Evolutionary conservation across 2,888 invertebrate species (phyloP).

Genomic region (Apamea sordens): DNA sequence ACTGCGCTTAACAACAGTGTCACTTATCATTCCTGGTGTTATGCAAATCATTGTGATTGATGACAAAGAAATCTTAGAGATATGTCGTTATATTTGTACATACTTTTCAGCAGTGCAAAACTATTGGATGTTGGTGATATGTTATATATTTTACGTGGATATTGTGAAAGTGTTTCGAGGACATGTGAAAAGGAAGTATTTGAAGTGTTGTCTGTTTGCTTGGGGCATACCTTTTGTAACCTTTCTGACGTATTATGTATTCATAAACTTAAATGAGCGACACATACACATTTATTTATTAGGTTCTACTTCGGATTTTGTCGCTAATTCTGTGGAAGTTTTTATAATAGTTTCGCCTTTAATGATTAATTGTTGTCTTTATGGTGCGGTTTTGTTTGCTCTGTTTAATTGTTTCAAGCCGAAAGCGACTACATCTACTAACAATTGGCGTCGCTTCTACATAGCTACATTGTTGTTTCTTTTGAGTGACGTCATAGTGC

Average conservation of each 20-base stretch:
- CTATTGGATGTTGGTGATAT: conserved; percentile 56
- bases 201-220: conserved; percentile 51
- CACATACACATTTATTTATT: neutral
- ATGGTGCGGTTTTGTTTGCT: conserved; percentile 35
- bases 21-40: conserved; percentile 37
- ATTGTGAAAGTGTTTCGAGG: conserved; percentile 55
- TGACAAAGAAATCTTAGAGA: conserved; percentile 42
- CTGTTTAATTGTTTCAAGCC: conserved; percentile 39
- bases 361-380: conserved; percentile 42
- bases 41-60: conserved; percentile 48
- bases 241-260: conserved; percentile 44
- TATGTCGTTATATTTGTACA: conserved; percentile 53
- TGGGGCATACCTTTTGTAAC: conserved; percentile 52
- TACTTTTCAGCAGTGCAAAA: conserved; percentile 52
- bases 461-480: conserved; percentile 47
- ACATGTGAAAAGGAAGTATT: conserved; percentile 43
- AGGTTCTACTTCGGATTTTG: conserved; percentile 5
- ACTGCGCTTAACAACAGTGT: conserved; percentile 42
- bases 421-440: conserved; percentile 32
- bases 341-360: conserved; percentile 49
- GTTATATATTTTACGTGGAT: conserved; percentile 56
- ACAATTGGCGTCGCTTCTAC: conserved; percentile 50
- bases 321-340: conserved; percentile 43
- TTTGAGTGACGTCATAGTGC: conserved; percentile 42
- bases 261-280: conserved; percentile 34